These are phyloP conservation scores for Synaphobranchus kaupii DNA, from an alignment of 2,797 vertebrate genomes.

Conservation along the genomic window DNA sequence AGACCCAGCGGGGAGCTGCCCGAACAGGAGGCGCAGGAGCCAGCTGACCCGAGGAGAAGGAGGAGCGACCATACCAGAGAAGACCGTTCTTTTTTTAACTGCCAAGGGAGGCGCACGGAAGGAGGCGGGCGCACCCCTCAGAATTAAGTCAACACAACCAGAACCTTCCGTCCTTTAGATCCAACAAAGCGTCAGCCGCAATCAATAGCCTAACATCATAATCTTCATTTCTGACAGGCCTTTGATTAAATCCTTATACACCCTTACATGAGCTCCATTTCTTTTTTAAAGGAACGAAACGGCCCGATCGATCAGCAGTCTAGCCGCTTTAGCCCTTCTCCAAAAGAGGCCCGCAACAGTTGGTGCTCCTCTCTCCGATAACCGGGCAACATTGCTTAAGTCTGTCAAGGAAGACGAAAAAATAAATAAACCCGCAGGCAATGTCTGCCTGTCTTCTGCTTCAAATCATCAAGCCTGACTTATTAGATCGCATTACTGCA, in stretches of 20 bases:
- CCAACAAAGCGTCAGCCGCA: background rate
- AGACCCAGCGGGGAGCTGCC: background rate
- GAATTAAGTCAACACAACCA: background rate
- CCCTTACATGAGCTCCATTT: background rate
- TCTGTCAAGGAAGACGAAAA: background rate
- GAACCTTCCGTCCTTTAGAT: background rate
- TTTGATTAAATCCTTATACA: background rate
- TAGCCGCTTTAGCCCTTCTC: background rate
- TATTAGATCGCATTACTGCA: slow-evolving; percentile 32
- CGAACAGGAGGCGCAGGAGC: background rate
- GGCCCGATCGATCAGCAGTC: background rate
- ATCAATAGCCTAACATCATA: background rate
- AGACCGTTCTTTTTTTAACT: too few relatives aligned
- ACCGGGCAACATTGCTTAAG: slow-evolving; percentile 3
- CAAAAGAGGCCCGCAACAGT: slow-evolving; percentile 6
- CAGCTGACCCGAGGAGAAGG: background rate
- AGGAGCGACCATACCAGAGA: background rate
- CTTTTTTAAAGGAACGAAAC: background rate
- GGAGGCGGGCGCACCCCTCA: background rate
- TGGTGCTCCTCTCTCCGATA: background rate
- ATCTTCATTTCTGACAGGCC: background rate
- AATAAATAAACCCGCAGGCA: background rate
- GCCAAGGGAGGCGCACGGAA: too few relatives aligned
- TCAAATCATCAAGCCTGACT: slow-evolving; percentile 28
- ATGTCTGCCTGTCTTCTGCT: slow-evolving; percentile 13